Evolutionary conservation across 2,113 vertebrate genomes (phyloP), one percentile per base, ranked within the genome.

Genomic region (Leptodactylus fuscus): DNA sequence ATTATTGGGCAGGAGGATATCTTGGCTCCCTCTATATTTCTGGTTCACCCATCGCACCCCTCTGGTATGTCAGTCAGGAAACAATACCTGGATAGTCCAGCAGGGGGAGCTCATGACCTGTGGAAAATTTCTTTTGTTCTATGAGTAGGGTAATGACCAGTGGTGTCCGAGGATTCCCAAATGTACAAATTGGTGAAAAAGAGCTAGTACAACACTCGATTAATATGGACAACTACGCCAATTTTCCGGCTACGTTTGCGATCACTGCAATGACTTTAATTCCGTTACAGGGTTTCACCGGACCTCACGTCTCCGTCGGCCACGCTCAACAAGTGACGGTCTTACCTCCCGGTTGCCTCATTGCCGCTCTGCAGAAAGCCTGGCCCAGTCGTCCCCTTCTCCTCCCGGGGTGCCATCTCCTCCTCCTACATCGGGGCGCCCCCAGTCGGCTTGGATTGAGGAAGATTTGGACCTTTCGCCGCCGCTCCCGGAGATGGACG

Each of bases 391-490:
- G 32, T 74, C 18, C 84, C 73, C 69, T 91, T 58, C 83, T 76
- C 87, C 77, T 85, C 88, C 80, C 87, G 87, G 49, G 90, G 91
- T 29, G 90, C 91, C 36, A 87, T 92, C 89, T 89, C 91, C 92
- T 0, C 91, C 92, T 0, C 46, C 89, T 0, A 88, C 88, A 1
- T 91, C 91, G 0, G 87, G 83, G 7, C 94, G 87, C 83, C 95
- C 84, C 48, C 91, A 90, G 62, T 95, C 92, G 48, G 92, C 87
- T 51, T 95, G 94, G 94, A 92, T 94, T n/a, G 93, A 93, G 5
- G 94, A 94, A 4, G 94, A 95, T 58, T 89, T 90, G 0, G 90
- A 95, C 38, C 93, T 96, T 38, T 95, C 94, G 77, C 94, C 94
- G 32, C 94, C 93, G 2, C 93, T 94, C 81, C 90, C 91, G 20